Evolutionary conservation across 64 coral and sea anemone genomes (phyloP).

Genomic region (Stichodactyla mertensii): DNA sequence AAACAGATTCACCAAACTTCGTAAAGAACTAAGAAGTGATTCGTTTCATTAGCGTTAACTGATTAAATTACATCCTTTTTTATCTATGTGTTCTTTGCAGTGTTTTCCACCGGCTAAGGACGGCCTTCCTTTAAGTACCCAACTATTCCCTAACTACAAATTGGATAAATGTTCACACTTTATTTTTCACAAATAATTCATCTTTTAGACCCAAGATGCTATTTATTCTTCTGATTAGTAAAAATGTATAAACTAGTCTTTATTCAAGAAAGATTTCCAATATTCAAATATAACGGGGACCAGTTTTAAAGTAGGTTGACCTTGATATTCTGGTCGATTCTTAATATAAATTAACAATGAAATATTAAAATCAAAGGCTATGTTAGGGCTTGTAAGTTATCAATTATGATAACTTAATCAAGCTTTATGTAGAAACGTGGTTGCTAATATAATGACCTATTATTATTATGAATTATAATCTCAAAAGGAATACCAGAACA

Average conservation of each 20-base stretch:
- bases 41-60: background rate
- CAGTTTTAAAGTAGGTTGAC: background rate
- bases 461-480: background rate
- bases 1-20: background rate
- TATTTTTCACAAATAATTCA: background rate
- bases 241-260: background rate
- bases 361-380: background rate
- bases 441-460: constrained; percentile 2
- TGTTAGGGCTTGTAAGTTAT: background rate
- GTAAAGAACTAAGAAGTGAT: background rate
- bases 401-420: background rate
- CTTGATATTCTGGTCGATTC: background rate
- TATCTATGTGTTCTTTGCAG: background rate
- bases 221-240: background rate
- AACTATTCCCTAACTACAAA: background rate
- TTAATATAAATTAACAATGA: background rate
- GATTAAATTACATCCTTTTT: background rate
- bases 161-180: background rate
- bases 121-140: background rate
- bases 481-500: background rate
- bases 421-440: constrained; percentile 6
- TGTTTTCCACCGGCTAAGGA: background rate
- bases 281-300: background rate
- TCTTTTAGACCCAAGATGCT: background rate
- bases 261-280: background rate